Conservation (phyloP, 2,888 invertebrate genomes). For the Megastigmus dorsalis region DNA sequence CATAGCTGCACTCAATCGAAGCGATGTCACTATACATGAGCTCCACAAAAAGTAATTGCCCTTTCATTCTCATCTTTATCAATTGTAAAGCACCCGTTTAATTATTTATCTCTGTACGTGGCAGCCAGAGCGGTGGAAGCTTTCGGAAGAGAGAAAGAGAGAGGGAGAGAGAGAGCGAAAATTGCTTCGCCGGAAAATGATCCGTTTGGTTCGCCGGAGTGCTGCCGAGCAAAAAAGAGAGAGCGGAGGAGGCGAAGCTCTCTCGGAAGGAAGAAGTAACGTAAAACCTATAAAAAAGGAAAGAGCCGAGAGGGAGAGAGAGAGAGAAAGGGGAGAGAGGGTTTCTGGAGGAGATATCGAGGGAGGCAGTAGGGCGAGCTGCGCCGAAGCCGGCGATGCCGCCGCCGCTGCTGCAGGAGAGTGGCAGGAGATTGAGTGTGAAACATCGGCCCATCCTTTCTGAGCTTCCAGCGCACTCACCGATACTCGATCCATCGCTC, state of each 20-base stretch:
- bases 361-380: conserved; percentile 5
- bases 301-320: conserved; percentile 4
- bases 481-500: conserved; percentile 57
- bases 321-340: neutral
- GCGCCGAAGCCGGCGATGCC: neutral
- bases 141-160: neutral
- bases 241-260: conserved; percentile 29
- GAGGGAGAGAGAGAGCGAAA: conserved; percentile 20
- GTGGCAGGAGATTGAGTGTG: conserved; percentile 68
- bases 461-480: conserved; percentile 56
- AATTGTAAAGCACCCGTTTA: conserved; percentile 12
- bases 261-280: conserved; percentile 48
- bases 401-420: conserved; percentile 51
- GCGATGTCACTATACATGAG: too few species aligned
- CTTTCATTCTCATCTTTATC: neutral
- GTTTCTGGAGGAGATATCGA: conserved; percentile 18
- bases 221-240: conserved; percentile 42
- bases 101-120: conserved; percentile 40
- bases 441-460: conserved; percentile 66
- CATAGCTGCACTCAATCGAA: too few species aligned
- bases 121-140: neutral
- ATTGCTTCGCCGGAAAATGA: conserved; percentile 46
- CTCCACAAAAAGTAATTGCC: neutral
- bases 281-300: conserved; percentile 49
- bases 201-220: conserved; percentile 49